Conservation (phyloP, 2,113 vertebrate genomes). For the Taxidea taxus region DNA sequence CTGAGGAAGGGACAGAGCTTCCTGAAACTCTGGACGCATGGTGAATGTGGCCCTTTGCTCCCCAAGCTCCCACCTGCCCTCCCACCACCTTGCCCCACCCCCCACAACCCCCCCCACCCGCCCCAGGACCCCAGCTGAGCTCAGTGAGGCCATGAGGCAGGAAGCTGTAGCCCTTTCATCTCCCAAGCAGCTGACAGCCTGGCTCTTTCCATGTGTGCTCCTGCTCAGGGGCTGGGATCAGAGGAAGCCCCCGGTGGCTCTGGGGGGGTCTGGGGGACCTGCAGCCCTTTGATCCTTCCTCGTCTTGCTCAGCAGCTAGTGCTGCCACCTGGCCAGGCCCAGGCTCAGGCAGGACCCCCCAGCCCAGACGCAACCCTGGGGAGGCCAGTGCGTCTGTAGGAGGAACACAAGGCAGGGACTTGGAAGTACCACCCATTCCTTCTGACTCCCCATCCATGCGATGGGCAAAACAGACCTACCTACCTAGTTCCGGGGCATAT, state of each 20-base stretch:
- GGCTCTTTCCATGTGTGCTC: not conserved
- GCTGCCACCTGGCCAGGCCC: not conserved
- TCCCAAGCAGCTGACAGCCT: not conserved
- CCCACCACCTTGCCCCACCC: not conserved
- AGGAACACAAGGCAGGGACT: not conserved
- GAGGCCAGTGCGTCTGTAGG: not conserved
- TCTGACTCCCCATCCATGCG: accelerated
- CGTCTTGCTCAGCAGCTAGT: not conserved
- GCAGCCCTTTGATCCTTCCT: not conserved
- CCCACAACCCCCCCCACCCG: not conserved
- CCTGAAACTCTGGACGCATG: not conserved
- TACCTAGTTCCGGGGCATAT: not conserved
- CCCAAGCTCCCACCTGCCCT: not conserved
- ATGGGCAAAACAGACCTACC: not conserved
- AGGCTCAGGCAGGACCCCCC: not conserved
- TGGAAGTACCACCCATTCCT: accelerated
- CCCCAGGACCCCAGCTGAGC: not conserved
- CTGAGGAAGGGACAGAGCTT: not conserved
- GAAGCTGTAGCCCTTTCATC: slow-evolving; percentile 17
- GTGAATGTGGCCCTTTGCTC: not conserved
- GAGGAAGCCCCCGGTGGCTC: not conserved
- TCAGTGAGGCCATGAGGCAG: not conserved
- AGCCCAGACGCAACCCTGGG: accelerated
- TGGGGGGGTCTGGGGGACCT: not conserved
- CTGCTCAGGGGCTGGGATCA: slow-evolving; percentile 19